Evolutionary conservation across 1,140 invertebrate genomes (phyloP).

Genomic region (Linepithema humile): DNA sequence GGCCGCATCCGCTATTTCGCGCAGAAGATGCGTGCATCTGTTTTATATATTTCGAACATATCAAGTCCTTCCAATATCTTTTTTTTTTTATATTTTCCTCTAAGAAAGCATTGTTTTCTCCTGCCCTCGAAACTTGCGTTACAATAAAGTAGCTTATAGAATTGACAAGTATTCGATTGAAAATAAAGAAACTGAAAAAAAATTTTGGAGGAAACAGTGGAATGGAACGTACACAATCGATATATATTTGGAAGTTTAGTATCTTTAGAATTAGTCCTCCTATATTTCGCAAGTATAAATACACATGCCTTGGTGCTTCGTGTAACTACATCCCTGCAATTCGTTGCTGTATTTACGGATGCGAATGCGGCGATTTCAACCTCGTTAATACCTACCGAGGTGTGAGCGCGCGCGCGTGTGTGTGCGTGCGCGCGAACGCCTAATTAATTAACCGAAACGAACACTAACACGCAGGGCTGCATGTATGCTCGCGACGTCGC

Average conservation of each 20-base stretch:
- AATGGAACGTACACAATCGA: not conserved
- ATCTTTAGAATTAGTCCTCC: not conserved
- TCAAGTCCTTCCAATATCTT: not conserved
- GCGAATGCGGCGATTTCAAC: constrained; percentile 51
- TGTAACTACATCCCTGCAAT: constrained; percentile 28
- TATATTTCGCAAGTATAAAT: not conserved
- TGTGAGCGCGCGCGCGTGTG: not conserved
- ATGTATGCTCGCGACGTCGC: not conserved
- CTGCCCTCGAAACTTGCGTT: too few species aligned
- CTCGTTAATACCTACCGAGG: constrained; percentile 42
- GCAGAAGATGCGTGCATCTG: not conserved
- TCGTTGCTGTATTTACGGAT: constrained; percentile 55
- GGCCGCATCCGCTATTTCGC: not conserved
- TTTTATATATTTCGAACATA: not conserved
- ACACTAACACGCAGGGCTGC: constrained; percentile 3
- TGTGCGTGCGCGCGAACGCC: not conserved
- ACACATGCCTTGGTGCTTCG: too few species aligned
- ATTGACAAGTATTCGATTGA: too few species aligned
- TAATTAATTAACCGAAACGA: constrained; percentile 63
- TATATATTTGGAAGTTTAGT: too few species aligned
- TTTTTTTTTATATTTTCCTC: not conserved
- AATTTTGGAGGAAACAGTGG: not conserved
- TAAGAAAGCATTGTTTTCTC: not conserved
- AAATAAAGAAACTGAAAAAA: not conserved
- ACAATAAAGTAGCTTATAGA: too few species aligned